Evolutionary conservation across 2,113 vertebrate species (phyloP).

Genomic region (Zosterops hypoxanthus): DNA sequence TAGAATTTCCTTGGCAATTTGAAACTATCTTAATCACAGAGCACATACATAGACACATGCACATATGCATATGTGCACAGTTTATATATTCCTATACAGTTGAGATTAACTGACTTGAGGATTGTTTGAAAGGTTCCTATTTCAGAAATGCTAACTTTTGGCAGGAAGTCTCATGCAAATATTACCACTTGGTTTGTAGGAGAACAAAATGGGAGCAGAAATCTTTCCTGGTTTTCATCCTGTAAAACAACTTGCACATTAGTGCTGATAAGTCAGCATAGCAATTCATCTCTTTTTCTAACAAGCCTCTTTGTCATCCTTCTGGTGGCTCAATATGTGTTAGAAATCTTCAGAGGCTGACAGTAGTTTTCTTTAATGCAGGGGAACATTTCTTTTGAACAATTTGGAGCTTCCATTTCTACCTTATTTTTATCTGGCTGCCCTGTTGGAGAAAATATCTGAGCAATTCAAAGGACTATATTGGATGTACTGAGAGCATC

Average conservation of each 20-base stretch:
- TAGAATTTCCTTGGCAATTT: slow-evolving; percentile 46
- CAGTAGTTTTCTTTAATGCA: not conserved
- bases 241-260: not conserved
- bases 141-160: not conserved
- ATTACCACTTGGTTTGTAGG: not conserved
- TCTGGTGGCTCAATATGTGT: not conserved
- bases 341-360: not conserved
- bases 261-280: not conserved
- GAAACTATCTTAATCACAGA: slow-evolving; percentile 14
- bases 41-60: not conserved
- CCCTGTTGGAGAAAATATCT: not conserved
- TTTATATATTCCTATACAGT: not conserved
- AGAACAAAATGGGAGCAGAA: not conserved
- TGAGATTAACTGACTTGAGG: not conserved
- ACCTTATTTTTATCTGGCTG: not conserved
- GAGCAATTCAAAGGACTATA: not conserved
- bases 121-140: not conserved
- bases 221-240: not conserved
- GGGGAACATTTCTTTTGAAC: not conserved
- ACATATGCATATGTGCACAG: not conserved
- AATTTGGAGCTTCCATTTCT: not conserved
- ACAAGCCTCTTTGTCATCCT: not conserved
- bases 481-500: not conserved
- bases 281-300: not conserved
- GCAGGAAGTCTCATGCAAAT: not conserved